Base-by-base conservation (phyloP, 2,113 vertebrate genomes). In the Ictidomys tridecemlineatus region DNA sequence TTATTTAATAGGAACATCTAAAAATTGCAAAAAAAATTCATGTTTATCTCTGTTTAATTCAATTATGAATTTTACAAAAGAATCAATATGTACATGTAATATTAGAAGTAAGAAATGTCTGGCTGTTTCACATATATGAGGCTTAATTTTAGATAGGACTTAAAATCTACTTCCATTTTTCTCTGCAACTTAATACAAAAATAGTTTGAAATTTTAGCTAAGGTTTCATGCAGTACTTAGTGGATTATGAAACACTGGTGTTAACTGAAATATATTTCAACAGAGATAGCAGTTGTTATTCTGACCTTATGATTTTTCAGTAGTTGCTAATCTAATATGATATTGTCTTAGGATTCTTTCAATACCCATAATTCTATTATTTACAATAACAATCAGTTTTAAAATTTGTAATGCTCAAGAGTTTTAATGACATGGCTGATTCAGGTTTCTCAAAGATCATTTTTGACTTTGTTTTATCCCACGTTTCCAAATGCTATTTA, bases 21-120 rank as follows among this genome's bases (percentile, higher is more conserved):
- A 97, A 95, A 74, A 39, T 73, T 83, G 39, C 4, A 94, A 94
- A 45, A 82, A 89, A 0, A 32, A 61, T 67, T 78, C 18, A 28
- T 67, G 42, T 85, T 65, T 1, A 39, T 53, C 9, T 51, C 26
- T 48, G 4, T 67, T 72, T 85, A 85, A 78, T 83, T 96, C 9
- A 58, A 17, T 4, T 1, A 17, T 89, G 1, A 45, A 14, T 69
- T 76, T 89, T 84, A 48, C 4, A 32, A 51, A 85, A 91, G 10
- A 70, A 5, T 84, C 73, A 48, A 37, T 39, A 84, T 63, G 8
- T 2, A 0, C 4, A 58, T 53, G 1, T 76, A 34, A 86, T 42
- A 51, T 70, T 30, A 80, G 30, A 8, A 84, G 69, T 91, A 2
- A 63, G 20, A 95, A 93, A 72, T 79, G 61, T 85, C 39, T 93